A percentile compares a stretch with the other conserved stretches of the same genome.
Conservation (phyloP, 2,797 vertebrate genomes). For the Tachyglossus aculeatus region DNA sequence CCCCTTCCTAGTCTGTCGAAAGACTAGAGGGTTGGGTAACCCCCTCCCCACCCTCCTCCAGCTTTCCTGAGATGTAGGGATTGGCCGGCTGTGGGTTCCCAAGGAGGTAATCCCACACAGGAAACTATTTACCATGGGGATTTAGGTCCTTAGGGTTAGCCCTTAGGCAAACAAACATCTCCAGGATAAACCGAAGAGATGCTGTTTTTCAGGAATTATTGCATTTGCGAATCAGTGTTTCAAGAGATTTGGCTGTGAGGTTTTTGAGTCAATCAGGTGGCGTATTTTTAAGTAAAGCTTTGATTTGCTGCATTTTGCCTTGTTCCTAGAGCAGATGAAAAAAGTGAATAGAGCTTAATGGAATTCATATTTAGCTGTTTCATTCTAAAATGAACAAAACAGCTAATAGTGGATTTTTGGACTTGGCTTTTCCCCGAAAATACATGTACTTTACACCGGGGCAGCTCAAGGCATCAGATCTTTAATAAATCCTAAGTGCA, state of each 20-base stretch:
- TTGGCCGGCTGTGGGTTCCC: too few species aligned
- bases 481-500: too few species aligned
- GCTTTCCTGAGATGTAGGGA: too few species aligned
- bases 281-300: conserved; percentile 34
- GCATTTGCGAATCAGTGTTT: conserved; percentile 14
- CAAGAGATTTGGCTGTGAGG: too few species aligned
- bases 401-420: conserved; percentile 36
- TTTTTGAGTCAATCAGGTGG: conserved; percentile 37
- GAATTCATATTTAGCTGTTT: conserved; percentile 50
- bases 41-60: too few species aligned
- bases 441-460: conserved; percentile 46
- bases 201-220: conserved; percentile 25
- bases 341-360: conserved; percentile 47
- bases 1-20: too few species aligned
- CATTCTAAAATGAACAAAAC: conserved; percentile 50
- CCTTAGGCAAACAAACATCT: neutral
- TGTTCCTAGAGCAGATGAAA: conserved; percentile 43
- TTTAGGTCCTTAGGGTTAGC: conserved; percentile 12
- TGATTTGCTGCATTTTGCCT: conserved; percentile 48
- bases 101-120: too few species aligned
- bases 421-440: conserved; percentile 37
- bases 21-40: too few species aligned
- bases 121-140: neutral
- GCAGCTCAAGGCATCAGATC: too few species aligned
- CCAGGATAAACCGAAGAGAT: conserved; percentile 2